phyloP scores from a whole-genome alignment of 2,113 vertebrate species.

The Eira barbara region DNA sequence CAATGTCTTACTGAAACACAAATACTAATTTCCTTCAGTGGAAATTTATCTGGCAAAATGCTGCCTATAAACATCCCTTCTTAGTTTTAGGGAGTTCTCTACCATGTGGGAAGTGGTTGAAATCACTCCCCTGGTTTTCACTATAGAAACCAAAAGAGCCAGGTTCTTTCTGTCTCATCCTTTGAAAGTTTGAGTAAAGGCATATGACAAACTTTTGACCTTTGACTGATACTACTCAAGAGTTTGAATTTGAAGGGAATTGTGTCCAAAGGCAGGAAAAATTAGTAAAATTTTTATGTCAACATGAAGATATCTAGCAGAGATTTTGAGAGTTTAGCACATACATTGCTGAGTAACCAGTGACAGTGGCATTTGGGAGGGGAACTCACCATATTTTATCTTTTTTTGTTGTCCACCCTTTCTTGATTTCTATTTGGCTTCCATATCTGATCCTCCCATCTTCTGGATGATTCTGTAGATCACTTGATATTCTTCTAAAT shows the following conservation, averaged over 20 bases:
- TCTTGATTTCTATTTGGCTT: background rate
- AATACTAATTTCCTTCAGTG: background rate
- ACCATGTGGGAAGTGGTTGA: background rate
- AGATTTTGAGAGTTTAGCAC: background rate
- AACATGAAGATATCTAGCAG: background rate
- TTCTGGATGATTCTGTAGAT: conserved; percentile 18
- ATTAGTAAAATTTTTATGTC: background rate
- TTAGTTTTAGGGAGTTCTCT: background rate
- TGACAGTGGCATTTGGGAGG: background rate
- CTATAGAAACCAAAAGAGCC: background rate
- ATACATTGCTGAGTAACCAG: background rate
- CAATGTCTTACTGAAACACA: too few species aligned
- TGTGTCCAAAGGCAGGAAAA: background rate
- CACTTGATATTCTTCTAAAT: background rate
- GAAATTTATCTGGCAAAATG: background rate
- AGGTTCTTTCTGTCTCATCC: background rate
- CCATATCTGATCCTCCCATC: background rate
- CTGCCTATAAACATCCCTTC: background rate
- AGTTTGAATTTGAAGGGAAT: background rate
- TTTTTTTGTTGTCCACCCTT: background rate
- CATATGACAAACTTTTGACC: background rate
- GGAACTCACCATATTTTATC: too few species aligned
- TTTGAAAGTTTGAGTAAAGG: background rate
- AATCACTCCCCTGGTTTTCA: background rate
- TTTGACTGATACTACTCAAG: background rate